These are phyloP conservation scores for Oscheius sp. DNA, from an alignment of 2,888 invertebrate genomes.

Conservation along the genomic window DNA sequence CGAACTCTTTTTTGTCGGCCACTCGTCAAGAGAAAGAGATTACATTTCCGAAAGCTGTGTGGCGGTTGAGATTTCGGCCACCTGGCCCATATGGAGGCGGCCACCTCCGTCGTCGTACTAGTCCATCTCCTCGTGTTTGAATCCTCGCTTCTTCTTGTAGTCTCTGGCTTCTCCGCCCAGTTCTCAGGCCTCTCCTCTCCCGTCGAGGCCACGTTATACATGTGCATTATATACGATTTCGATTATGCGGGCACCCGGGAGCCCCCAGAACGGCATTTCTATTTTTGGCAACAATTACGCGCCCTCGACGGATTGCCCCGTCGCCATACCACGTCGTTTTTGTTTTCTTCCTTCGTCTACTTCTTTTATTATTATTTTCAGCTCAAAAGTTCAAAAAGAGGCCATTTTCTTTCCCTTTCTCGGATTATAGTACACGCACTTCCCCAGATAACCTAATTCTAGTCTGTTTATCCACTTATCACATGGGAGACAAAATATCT, in stretches of 20 bases:
- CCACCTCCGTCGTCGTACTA: not conserved
- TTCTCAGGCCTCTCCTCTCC: not conserved
- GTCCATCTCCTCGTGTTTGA: not conserved
- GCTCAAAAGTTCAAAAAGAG: not conserved
- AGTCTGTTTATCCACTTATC: too few relatives aligned
- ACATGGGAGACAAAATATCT: too few relatives aligned
- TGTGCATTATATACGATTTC: conserved; percentile 35
- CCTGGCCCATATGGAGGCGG: too few relatives aligned
- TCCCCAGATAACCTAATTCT: too few relatives aligned
- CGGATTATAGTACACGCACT: too few relatives aligned
- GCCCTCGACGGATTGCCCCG: conserved; percentile 31
- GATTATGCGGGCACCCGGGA: conserved; percentile 20
- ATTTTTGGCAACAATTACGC: conserved; percentile 34
- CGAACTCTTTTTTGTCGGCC: too few relatives aligned
- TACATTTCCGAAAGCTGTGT: too few relatives aligned
- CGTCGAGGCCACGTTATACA: conserved; percentile 19
- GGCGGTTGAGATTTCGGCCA: too few relatives aligned
- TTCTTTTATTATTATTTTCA: not conserved
- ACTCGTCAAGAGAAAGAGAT: too few relatives aligned
- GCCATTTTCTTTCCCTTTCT: too few relatives aligned
- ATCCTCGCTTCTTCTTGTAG: too few relatives aligned
- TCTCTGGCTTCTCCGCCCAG: not conserved
- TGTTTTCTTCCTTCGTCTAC: conserved; percentile 31
- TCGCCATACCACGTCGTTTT: not conserved
- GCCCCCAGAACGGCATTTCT: conserved; percentile 29